Evolutionary conservation across 2,888 invertebrate genomes (phyloP), one percentile per base, ranked within the genome.

Genomic region (Plagodis pulveraria): DNA sequence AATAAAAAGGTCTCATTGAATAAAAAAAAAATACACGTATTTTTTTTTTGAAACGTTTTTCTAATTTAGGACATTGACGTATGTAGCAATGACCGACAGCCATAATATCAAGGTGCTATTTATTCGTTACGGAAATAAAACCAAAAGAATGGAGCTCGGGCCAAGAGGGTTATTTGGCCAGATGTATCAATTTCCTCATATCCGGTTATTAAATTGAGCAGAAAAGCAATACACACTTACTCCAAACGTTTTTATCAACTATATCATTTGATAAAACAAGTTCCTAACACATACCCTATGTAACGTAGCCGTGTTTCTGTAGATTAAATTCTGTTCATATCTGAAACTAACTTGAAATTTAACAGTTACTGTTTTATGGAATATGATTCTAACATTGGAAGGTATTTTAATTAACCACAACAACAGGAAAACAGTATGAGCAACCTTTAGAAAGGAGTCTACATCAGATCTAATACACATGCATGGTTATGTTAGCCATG

Each of bases 371-470:
- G 53, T 61, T 58, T 58, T 58, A 57, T 41, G 22, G 43, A 59
- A 57, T 54, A 54, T 45, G 49, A 48, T 48, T 54, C 48, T 42
- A 43, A 53, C 40, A 48, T 2, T 42, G 49, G 56, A 52, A 49
- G 56, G 58, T 57, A 46, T 55, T 59, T 62, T 59, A 65, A 65
- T 62, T 65, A 62, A 65, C 54, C 49, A 58, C 43, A 51, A 50
- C 42, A 42, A 56, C 47, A 46, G n/a, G 33, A 1, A 6, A 42
- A 41, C 50, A 50, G 50, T 50, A 50, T 0, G 50, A 40, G 34
- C 11, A 6, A 5, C 33, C 0, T 40, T 32, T 22, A 22, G 22
- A 1, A 22, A 22, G 22, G 22, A 22, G 2, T 22, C 22, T 22
- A 22, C 22, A 22, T 22, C 22, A 22, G 22, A 22, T 22, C 22